phyloP scores from a whole-genome alignment of 1,140 invertebrate genomes.

The Drosophila nebulosa region DNA sequence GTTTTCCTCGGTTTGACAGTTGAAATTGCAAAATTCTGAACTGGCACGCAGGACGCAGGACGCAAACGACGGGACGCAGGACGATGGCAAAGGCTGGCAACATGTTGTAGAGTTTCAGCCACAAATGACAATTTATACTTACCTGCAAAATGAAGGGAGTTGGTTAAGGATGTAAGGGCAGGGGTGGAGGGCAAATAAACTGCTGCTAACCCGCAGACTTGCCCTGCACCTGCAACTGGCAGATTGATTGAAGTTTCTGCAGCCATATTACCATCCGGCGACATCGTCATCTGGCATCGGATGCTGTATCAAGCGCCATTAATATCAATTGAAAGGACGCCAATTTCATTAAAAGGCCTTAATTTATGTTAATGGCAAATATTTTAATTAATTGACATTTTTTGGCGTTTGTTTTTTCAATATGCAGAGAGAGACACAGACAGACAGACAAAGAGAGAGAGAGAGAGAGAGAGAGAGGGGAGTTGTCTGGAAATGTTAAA shows the following conservation, averaged over 20 bases:
- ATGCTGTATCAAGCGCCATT: conserved; percentile 46
- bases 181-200: neutral
- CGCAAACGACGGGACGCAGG: no score
- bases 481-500: no score
- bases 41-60: neutral
- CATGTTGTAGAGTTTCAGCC: conserved; percentile 8
- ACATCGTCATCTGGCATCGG: neutral
- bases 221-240: conserved; percentile 1
- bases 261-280: neutral
- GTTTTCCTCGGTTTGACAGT: conserved; percentile 61
- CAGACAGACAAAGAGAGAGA: no score
- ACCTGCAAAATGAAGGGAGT: neutral
- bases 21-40: conserved; percentile 30
- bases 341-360: conserved; percentile 65
- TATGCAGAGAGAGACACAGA: no score
- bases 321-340: conserved; percentile 66
- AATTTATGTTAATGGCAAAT: conserved; percentile 78
- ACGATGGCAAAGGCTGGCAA: no score
- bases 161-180: neutral
- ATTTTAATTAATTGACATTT: conserved; percentile 66
- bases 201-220: neutral
- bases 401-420: neutral
- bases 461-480: no score
- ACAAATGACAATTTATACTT: conserved; percentile 62
- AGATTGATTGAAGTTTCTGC: neutral